Evolutionary conservation across 1,140 invertebrate genomes (phyloP).

Genomic region (Lepidurus apus): DNA sequence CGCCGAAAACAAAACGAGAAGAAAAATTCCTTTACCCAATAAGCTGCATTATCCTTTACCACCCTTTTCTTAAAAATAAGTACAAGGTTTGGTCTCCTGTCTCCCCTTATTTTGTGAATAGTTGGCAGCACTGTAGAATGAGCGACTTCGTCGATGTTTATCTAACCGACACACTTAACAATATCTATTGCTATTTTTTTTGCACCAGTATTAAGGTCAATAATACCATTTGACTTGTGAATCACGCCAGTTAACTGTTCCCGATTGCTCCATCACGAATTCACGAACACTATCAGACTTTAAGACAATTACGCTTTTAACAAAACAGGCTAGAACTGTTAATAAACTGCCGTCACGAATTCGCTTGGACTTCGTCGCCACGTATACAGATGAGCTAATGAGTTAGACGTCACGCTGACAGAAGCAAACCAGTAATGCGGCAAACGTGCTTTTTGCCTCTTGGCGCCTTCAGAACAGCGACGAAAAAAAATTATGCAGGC

Average conservation of each 20-base stretch:
- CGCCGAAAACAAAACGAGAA: neutral
- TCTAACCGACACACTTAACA: neutral
- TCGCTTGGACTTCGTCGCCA: neutral
- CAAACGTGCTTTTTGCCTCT: neutral
- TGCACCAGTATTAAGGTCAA: neutral
- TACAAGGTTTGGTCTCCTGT: too few species aligned
- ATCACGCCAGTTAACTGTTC: neutral
- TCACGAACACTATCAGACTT: neutral
- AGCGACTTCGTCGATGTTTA: too few species aligned
- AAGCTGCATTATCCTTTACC: too few species aligned
- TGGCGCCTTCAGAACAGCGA: neutral
- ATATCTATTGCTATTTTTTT: neutral
- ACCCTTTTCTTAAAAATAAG: too few species aligned
- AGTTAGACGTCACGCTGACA: slow-evolving; percentile 4
- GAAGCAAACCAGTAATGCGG: neutral
- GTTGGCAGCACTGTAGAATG: too few species aligned
- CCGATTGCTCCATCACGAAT: neutral
- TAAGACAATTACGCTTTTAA: neutral
- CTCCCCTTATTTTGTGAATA: too few species aligned
- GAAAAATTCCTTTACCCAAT: neutral
- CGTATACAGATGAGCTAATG: slow-evolving; percentile 15
- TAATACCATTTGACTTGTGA: neutral
- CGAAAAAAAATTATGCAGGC: neutral
- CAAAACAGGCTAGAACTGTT: neutral
- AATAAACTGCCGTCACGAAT: slow-evolving; percentile 19